A percentile compares a stretch with the other conserved stretches of the same genome.
These are phyloP conservation scores for Synergus japonicus DNA, from an alignment of 2,888 invertebrate species.

Conservation along the genomic window DNA sequence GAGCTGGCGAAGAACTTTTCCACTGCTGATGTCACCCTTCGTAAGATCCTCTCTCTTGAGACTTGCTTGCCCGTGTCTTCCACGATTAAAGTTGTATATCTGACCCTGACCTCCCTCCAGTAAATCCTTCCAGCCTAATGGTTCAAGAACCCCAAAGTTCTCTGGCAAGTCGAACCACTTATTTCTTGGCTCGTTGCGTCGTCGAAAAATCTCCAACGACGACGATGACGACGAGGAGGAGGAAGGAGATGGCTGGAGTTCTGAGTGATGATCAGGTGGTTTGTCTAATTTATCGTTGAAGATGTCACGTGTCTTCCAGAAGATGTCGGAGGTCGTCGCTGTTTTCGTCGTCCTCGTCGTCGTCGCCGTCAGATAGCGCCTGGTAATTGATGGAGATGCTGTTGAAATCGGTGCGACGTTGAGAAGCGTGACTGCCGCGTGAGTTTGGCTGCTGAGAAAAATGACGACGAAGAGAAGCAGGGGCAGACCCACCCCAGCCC, in stretches of 20 bases:
- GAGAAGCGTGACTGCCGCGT: constrained; percentile 66
- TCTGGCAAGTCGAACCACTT: constrained; percentile 12
- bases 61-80: background rate
- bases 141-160: constrained; percentile 28
- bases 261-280: background rate
- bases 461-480: constrained; percentile 73
- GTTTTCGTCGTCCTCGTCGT: constrained; percentile 23
- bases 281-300: background rate
- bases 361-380: constrained; percentile 1
- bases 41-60: constrained; percentile 50
- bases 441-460: constrained; percentile 63
- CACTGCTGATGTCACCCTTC: constrained; percentile 22
- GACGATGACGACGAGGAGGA: constrained; percentile 54
- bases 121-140: background rate
- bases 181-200: constrained; percentile 31
- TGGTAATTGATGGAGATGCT: constrained; percentile 8
- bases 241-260: background rate
- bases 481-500: constrained; percentile 73
- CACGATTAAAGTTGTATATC: background rate
- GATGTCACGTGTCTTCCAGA: constrained; percentile 13
- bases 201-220: constrained; percentile 43
- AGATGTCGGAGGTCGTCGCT: background rate
- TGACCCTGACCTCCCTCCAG: constrained; percentile 10
- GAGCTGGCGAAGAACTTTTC: background rate
- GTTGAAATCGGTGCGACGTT: constrained; percentile 50